phyloP scores from a whole-genome alignment of 2,888 invertebrate genomes.

The Hypsopygia costalis region DNA sequence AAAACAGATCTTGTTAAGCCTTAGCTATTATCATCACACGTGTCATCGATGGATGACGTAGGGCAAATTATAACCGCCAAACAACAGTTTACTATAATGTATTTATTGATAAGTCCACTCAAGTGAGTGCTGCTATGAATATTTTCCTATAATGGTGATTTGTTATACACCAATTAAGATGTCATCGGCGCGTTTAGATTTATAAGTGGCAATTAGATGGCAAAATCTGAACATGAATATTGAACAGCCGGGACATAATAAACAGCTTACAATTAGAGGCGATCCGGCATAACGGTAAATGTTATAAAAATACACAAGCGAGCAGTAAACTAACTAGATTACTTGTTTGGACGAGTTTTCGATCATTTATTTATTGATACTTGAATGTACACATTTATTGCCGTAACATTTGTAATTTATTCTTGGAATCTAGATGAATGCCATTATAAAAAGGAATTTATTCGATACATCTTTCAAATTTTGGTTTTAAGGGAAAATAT shows the following conservation, averaged over 20 bases:
- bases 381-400: slow-evolving; percentile 3
- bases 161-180: slow-evolving; percentile 71
- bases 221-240: slow-evolving; percentile 71
- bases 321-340: slow-evolving; percentile 23
- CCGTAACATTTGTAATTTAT: background rate
- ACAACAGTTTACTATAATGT: no score
- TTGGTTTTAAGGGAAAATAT: no score
- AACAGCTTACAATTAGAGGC: slow-evolving; percentile 58
- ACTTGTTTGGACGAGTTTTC: slow-evolving; percentile 5
- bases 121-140: slow-evolving; percentile 36
- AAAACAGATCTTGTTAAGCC: no score
- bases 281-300: slow-evolving; percentile 41
- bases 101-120: slow-evolving; percentile 18
- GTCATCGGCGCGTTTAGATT: slow-evolving; percentile 68
- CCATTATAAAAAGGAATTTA: no score
- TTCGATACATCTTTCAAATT: no score
- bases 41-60: no score
- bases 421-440: no score
- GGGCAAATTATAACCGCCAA: no score
- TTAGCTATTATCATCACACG: no score
- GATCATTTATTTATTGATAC: slow-evolving; percentile 5
- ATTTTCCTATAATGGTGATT: slow-evolving; percentile 54
- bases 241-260: slow-evolving; percentile 44
- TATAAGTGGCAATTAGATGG: slow-evolving; percentile 70
- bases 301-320: slow-evolving; percentile 24